Percentiles rank a stretch among this genome's conserved stretches.
These are phyloP conservation scores for Hyaena hyaena DNA, from an alignment of 2,113 vertebrate species.

Conservation along the genomic window DNA sequence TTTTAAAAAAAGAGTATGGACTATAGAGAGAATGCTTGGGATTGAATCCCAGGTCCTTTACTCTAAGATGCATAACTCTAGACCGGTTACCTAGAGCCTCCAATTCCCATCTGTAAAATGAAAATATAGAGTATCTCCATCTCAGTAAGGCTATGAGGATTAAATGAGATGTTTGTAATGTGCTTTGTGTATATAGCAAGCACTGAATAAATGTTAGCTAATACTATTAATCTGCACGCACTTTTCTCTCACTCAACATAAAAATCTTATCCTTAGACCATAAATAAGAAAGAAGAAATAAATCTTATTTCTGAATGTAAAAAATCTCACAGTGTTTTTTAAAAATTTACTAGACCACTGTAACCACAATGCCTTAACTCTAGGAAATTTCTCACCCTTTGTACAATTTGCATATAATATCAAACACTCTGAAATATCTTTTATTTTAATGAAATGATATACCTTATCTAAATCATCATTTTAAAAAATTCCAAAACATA, in stretches of 20 bases:
- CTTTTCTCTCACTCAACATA: constrained; percentile 27
- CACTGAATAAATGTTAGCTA: background rate
- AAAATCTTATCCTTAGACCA: background rate
- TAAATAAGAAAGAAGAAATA: background rate
- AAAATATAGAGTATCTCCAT: background rate
- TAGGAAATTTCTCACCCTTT: constrained; percentile 73
- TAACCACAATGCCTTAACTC: constrained; percentile 57
- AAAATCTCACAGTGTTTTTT: constrained; percentile 61
- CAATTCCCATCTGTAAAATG: background rate
- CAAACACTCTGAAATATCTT: constrained; percentile 81
- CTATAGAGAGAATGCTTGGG: background rate
- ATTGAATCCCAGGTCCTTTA: background rate
- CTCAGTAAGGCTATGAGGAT: background rate
- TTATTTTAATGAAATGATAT: constrained; percentile 70
- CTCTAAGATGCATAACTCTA: background rate
- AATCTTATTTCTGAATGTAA: constrained; percentile 52
- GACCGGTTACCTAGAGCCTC: background rate
- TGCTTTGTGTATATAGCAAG: background rate
- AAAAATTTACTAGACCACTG: constrained; percentile 31
- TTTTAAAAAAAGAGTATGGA: background rate
- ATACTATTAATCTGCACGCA: background rate
- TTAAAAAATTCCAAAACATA: constrained; percentile 73
- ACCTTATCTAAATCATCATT: constrained; percentile 68
- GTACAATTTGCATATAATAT: constrained; percentile 76
- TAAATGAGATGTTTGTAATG: background rate